Percentiles rank a stretch among this genome's conserved stretches.
Evolutionary conservation across 1,140 invertebrate species (phyloP).

Genomic region (Ceratina japonica): DNA sequence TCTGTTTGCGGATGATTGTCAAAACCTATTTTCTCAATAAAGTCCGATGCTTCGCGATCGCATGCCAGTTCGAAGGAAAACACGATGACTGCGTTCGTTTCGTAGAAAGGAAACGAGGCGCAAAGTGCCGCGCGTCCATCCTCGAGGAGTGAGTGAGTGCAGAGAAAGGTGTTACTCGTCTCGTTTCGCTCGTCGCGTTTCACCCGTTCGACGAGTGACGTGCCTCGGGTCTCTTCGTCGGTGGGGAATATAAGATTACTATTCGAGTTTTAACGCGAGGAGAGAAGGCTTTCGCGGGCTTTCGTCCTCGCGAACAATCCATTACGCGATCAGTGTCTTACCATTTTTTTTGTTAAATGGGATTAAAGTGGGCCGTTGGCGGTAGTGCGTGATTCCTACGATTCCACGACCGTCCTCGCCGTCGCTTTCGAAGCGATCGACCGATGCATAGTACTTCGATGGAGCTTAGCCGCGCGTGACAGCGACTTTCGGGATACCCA

Average conservation of each 20-base stretch:
- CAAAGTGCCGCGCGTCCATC: constrained; percentile 20
- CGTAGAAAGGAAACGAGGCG: constrained; percentile 32
- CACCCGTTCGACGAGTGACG: constrained; percentile 46
- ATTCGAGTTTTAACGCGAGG: constrained; percentile 32
- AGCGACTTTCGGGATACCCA: constrained; percentile 47
- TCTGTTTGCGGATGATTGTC: constrained; percentile 75
- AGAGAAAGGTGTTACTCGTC: constrained; percentile 34
- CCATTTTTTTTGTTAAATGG: constrained; percentile 37
- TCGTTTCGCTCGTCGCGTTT: constrained; percentile 40
- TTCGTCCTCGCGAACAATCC: constrained; percentile 25
- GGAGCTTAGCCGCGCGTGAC: constrained; percentile 59
- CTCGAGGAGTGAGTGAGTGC: constrained; percentile 38
- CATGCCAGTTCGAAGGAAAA: constrained; percentile 41
- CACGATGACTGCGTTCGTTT: constrained; percentile 40
- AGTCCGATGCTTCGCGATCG: constrained; percentile 34
- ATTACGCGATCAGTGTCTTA: constrained; percentile 22
- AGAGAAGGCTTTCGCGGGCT: constrained; percentile 27
- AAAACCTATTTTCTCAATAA: constrained; percentile 70
- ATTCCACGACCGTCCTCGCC: constrained; percentile 24
- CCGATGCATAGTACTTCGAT: constrained; percentile 44
- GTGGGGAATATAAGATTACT: constrained; percentile 31
- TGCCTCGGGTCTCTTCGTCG: constrained; percentile 50
- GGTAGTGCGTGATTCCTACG: constrained; percentile 27
- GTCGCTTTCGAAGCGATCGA: constrained; percentile 30
- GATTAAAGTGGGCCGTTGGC: constrained; percentile 34